Conservation (phyloP, 2,113 vertebrate genomes). For the Epinephelus cyanopodus region DNA sequence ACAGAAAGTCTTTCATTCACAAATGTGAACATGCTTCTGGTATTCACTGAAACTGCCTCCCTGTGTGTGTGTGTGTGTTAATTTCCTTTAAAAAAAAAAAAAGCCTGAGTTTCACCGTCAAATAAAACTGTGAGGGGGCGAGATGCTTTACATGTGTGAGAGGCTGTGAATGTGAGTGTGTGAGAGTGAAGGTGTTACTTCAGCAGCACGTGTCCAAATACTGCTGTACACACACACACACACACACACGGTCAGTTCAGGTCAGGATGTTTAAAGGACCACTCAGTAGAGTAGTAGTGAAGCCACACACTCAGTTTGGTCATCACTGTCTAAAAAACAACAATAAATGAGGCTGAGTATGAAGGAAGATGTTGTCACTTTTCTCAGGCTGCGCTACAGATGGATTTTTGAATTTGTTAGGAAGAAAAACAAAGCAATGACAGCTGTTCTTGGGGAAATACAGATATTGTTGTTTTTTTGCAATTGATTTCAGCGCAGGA, state of each 20-base stretch:
- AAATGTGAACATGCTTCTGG: slow-evolving; percentile 50
- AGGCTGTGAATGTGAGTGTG: neutral
- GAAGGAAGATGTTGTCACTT: neutral
- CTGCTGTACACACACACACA: neutral
- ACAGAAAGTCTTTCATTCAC: slow-evolving; percentile 67
- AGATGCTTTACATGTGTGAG: slow-evolving; percentile 11
- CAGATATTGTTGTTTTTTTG: too few species aligned
- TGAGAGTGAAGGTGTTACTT: neutral
- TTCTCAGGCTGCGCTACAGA: too few species aligned
- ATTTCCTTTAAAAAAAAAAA: too few species aligned
- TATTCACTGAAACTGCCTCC: neutral
- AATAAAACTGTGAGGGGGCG: slow-evolving; percentile 5
- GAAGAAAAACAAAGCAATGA: too few species aligned
- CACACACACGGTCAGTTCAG: slow-evolving; percentile 6
- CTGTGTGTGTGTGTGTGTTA: slow-evolving; percentile 8
- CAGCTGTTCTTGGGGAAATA: too few species aligned
- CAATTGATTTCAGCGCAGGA: too few species aligned
- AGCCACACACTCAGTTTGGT: neutral
- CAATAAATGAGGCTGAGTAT: neutral
- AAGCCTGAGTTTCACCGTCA: slow-evolving; percentile 9
- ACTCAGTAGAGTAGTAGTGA: neutral
- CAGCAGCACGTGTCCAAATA: neutral
- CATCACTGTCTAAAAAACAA: neutral
- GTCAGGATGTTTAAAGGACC: slow-evolving; percentile 4
- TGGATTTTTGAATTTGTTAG: too few species aligned